These are phyloP conservation scores for Andrena cerasifolii DNA, from an alignment of 1,140 invertebrate genomes.

Conservation along the genomic window DNA sequence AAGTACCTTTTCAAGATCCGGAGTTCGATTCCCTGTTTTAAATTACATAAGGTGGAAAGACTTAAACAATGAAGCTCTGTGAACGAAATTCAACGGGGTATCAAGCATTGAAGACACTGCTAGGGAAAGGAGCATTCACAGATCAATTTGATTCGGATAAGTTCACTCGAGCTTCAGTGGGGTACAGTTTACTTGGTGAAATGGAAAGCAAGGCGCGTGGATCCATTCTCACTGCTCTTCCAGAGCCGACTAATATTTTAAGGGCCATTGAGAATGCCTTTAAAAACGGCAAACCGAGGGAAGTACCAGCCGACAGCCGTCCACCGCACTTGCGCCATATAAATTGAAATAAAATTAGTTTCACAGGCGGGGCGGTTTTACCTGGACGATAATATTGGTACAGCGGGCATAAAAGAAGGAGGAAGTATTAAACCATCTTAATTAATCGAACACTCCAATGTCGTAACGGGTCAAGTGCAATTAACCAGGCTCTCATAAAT, in stretches of 20 bases:
- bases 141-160: background rate
- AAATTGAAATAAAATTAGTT: background rate
- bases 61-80: too few species aligned
- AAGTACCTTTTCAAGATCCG: too few species aligned
- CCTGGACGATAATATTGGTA: too few species aligned
- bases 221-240: background rate
- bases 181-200: background rate
- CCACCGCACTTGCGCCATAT: too few species aligned
- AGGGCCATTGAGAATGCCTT: background rate
- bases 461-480: background rate
- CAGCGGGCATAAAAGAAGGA: too few species aligned
- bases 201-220: too few species aligned
- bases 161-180: background rate
- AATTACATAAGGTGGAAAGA: too few species aligned
- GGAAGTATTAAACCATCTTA: conserved; percentile 7
- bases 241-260: conserved; percentile 1
- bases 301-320: background rate
- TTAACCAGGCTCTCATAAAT: conserved; percentile 16
- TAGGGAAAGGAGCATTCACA: too few species aligned
- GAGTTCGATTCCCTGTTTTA: too few species aligned
- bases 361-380: too few species aligned
- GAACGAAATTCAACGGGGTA: too few species aligned
- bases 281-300: background rate
- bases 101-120: too few species aligned
- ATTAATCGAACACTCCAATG: conserved; percentile 7